A percentile compares a stretch with the other conserved stretches of the same genome.
These are phyloP conservation scores for Tipula unca DNA, from an alignment of 2,888 invertebrate species.

Conservation along the genomic window DNA sequence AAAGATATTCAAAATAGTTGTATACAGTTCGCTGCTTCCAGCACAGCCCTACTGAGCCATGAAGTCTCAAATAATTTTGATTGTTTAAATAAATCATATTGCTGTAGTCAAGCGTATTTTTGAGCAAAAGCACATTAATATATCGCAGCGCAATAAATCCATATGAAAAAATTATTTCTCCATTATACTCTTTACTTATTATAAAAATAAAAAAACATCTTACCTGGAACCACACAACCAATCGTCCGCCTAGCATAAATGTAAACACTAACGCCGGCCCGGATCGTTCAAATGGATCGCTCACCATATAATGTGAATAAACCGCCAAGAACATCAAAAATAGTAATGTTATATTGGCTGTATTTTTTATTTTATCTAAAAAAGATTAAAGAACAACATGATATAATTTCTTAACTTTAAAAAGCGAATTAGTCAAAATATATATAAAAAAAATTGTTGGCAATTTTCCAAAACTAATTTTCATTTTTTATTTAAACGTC, in stretches of 20 bases:
- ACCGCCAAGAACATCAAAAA: constrained; percentile 80
- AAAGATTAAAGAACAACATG: constrained; percentile 30
- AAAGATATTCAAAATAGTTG: too few species aligned
- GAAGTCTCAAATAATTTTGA: too few species aligned
- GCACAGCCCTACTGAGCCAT: too few species aligned
- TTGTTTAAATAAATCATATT: too few species aligned
- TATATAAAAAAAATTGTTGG: not conserved
- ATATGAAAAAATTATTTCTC: too few species aligned
- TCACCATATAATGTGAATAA: constrained; percentile 88
- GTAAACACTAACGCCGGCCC: constrained; percentile 87
- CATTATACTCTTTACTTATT: too few species aligned
- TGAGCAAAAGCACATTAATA: too few species aligned
- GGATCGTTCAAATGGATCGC: constrained; percentile 83
- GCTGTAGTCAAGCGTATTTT: too few species aligned
- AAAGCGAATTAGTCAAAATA: not conserved
- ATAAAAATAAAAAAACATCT: constrained; percentile 2
- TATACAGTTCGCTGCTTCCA: too few species aligned
- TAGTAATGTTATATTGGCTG: constrained; percentile 76
- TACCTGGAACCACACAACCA: constrained; percentile 66
- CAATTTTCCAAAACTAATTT: not conserved
- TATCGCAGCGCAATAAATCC: too few species aligned
- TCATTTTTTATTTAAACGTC: not conserved
- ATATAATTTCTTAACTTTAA: not conserved
- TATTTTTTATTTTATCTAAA: constrained; percentile 84
- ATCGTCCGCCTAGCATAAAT: constrained; percentile 81